Conservation (phyloP, 2,888 invertebrate genomes). For the Cosmorhoe ocellata region DNA sequence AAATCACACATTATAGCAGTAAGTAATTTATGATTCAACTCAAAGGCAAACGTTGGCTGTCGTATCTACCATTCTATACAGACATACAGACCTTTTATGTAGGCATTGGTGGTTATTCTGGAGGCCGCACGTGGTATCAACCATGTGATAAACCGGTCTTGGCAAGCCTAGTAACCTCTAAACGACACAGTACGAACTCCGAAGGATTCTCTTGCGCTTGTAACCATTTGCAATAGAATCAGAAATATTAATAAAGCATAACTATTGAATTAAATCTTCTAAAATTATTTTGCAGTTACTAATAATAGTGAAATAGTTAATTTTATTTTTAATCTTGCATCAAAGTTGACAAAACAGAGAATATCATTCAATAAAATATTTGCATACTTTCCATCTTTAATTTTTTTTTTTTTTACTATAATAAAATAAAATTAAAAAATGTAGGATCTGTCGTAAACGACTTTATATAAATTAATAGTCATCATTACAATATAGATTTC, state of each 20-base stretch:
- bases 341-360: too few species aligned
- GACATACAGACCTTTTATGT: conserved; percentile 13
- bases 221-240: conserved; percentile 13
- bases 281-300: too few species aligned
- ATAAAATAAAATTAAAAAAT: too few species aligned
- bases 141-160: conserved; percentile 81
- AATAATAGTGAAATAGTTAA: too few species aligned
- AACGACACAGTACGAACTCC: conserved; percentile 67
- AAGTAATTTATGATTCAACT: neutral
- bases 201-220: conserved; percentile 59
- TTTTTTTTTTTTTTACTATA: too few species aligned
- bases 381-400: too few species aligned
- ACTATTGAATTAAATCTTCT: too few species aligned
- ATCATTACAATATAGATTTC: too few species aligned
- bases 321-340: too few species aligned
- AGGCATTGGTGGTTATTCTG: conserved; percentile 43
- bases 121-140: conserved; percentile 75
- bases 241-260: neutral
- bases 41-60: conserved; percentile 8
- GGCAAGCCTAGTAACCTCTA: conserved; percentile 79
- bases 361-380: too few species aligned
- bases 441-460: too few species aligned
- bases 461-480: too few species aligned
- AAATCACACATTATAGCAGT: neutral
- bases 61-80: conserved; percentile 12